These are phyloP conservation scores for Scleropages formosus DNA, from an alignment of 2,797 vertebrate genomes.

Conservation along the genomic window DNA sequence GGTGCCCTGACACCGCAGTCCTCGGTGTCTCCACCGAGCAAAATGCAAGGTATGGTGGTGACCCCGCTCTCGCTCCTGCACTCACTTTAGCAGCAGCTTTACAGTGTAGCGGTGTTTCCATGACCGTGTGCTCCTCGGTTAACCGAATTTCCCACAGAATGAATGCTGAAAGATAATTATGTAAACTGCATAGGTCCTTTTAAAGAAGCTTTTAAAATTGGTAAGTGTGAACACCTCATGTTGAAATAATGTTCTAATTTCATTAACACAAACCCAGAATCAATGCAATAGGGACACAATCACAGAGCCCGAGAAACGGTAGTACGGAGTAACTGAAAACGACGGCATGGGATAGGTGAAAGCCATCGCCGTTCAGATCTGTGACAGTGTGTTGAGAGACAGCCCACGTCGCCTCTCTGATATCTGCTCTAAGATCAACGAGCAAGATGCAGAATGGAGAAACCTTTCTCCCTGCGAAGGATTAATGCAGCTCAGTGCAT, in stretches of 20 bases:
- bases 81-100: not conserved
- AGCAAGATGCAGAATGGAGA: too few relatives aligned
- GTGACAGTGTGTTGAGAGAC: constrained; percentile 74
- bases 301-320: constrained; percentile 32
- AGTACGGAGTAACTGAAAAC: constrained; percentile 59
- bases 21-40: constrained; percentile 88
- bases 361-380: constrained; percentile 77
- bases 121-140: not conserved
- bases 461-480: too few relatives aligned
- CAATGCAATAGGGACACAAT: not conserved
- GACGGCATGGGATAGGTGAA: constrained; percentile 71
- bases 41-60: constrained; percentile 67
- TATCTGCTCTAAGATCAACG: too few relatives aligned
- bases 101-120: too few relatives aligned
- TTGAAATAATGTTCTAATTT: constrained; percentile 11
- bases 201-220: too few relatives aligned
- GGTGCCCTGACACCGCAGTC: constrained; percentile 87
- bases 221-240: not conserved
- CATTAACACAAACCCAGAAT: too few relatives aligned
- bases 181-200: too few relatives aligned
- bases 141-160: too few relatives aligned
- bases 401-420: constrained; percentile 62
- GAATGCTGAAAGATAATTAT: too few relatives aligned
- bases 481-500: too few relatives aligned
- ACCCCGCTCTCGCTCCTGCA: not conserved